These are phyloP conservation scores for Chroicocephalus ridibundus DNA, from an alignment of 2,113 vertebrate genomes.

Conservation along the genomic window DNA sequence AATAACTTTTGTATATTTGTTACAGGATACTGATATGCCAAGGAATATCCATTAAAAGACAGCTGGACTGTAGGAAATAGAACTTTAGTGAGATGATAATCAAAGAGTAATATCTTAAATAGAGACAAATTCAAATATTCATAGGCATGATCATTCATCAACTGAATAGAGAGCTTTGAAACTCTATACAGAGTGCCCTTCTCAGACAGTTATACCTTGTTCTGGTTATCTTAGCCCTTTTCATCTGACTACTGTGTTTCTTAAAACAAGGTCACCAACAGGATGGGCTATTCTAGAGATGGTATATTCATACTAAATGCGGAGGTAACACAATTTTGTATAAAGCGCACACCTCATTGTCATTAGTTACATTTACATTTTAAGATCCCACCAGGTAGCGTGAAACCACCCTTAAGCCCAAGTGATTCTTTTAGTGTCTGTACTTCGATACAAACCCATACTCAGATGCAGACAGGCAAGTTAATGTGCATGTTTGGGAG, in stretches of 20 bases:
- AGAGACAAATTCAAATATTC: background rate
- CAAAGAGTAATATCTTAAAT: background rate
- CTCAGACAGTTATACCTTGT: background rate
- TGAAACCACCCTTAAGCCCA: background rate
- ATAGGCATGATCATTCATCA: background rate
- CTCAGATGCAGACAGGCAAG: background rate
- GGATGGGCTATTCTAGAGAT: background rate
- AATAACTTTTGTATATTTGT: background rate
- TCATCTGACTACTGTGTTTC: fast-evolving
- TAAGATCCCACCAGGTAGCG: background rate
- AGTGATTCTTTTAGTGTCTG: background rate
- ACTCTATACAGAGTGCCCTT: background rate
- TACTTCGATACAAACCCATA: background rate
- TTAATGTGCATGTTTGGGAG: background rate
- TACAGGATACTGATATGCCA: fast-evolving
- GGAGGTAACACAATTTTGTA: background rate
- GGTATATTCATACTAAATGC: background rate
- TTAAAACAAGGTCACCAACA: background rate
- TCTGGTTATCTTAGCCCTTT: background rate
- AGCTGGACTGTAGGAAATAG: background rate
- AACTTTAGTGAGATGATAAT: background rate
- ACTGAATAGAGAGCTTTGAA: background rate
- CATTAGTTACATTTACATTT: background rate
- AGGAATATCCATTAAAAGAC: background rate
- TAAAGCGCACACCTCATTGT: background rate